Percentiles rank a stretch among this genome's conserved stretches.
Conservation (phyloP, 2,113 vertebrate genomes). For the human (Homo sapiens) region DNA sequence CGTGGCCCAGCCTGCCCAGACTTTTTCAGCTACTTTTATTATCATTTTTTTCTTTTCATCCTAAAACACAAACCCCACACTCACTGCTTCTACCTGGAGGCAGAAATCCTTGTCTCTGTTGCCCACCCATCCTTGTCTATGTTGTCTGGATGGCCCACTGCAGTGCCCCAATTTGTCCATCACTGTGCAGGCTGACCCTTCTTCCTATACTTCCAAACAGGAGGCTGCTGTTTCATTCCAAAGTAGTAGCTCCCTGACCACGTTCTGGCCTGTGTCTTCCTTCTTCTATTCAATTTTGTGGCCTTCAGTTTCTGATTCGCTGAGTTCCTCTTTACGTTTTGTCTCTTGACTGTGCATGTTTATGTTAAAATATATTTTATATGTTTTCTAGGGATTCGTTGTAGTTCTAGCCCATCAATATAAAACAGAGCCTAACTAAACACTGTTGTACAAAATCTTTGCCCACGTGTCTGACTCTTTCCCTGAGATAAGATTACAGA, state of each 20-base stretch:
- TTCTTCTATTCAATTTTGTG: background rate
- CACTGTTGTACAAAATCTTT: background rate
- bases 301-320: background rate
- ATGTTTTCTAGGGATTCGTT: background rate
- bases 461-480: background rate
- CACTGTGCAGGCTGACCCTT: background rate
- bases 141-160: background rate
- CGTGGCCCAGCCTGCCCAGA: too few species aligned
- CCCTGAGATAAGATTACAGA: background rate
- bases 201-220: background rate
- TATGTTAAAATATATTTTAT: background rate
- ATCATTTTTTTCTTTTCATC: background rate
- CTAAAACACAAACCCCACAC: background rate
- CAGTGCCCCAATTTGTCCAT: background rate
- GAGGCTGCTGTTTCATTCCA: background rate
- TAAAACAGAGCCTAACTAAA: background rate
- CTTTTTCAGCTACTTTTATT: background rate
- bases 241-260: background rate
- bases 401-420: background rate
- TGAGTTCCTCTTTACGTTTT: background rate
- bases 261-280: background rate
- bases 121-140: background rate
- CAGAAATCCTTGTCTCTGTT: background rate
- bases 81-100: background rate
- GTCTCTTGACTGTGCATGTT: background rate